Percentiles rank a stretch among this genome's conserved stretches.
These are phyloP conservation scores for Chrysogorgia sp. DNA, from an alignment of 92 coral and sea anemone genomes.

Conservation along the genomic window DNA sequence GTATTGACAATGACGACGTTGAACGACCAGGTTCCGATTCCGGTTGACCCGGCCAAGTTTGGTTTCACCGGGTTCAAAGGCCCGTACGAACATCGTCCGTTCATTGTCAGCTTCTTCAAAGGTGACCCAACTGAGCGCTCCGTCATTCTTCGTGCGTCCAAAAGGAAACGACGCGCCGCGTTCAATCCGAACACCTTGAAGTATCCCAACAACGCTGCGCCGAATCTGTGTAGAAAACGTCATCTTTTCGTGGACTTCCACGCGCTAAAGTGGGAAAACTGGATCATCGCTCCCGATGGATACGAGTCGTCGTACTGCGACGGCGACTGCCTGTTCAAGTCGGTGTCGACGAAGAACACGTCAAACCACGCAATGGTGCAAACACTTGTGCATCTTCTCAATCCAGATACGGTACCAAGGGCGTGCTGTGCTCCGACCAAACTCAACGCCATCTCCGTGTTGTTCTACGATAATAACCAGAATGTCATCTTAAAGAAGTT, in stretches of 20 bases:
- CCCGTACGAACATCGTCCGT: slow-evolving; percentile 71
- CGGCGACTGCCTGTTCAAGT: slow-evolving; percentile 85
- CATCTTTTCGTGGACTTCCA: slow-evolving; percentile 81
- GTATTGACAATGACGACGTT: slow-evolving; percentile 58
- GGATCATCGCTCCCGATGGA: slow-evolving; percentile 95
- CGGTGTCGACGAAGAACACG: slow-evolving; percentile 73
- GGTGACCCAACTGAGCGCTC: slow-evolving; percentile 73
- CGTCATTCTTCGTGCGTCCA: slow-evolving; percentile 22
- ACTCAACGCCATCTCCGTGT: slow-evolving; percentile 76
- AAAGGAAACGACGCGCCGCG: slow-evolving; percentile 70
- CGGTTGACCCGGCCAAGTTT: slow-evolving; percentile 37
- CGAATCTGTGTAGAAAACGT: slow-evolving; percentile 67
- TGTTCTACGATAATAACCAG: slow-evolving; percentile 69
- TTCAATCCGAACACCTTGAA: slow-evolving; percentile 8
- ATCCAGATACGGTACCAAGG: slow-evolving; percentile 69
- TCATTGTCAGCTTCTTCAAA: slow-evolving; percentile 80
- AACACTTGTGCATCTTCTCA: slow-evolving; percentile 76
- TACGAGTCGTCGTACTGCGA: slow-evolving; percentile 80
- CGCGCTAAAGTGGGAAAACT: slow-evolving; percentile 87
- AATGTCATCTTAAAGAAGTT: slow-evolving; percentile 84
- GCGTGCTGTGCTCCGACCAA: slow-evolving; percentile 96
- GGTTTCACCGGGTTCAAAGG: slow-evolving; percentile 53
- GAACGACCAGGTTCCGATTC: slow-evolving; percentile 19
- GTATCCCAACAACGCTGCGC: slow-evolving; percentile 12
- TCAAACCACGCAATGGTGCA: slow-evolving; percentile 98